phyloP scores from a whole-genome alignment of 1,140 invertebrate genomes.

The Globodera rostochiensis region DNA sequence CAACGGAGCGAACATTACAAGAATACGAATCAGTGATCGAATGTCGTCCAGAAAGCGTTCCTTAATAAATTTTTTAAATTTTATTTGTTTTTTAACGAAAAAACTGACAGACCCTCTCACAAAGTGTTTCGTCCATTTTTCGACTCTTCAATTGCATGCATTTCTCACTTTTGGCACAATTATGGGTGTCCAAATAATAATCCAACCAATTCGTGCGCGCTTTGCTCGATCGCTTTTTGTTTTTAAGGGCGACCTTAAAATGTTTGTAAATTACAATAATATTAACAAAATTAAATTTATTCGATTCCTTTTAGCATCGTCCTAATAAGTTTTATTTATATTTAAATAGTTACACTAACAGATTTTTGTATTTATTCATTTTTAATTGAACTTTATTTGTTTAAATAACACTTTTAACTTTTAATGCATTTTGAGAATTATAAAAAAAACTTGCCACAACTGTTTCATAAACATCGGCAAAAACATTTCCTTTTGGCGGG shows the following conservation, averaged over 20 bases:
- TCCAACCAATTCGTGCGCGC: constrained; percentile 35
- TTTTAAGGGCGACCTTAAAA: constrained; percentile 17
- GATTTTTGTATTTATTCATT: too few species aligned
- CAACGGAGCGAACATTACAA: constrained; percentile 25
- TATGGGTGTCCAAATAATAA: constrained; percentile 51
- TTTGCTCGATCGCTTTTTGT: constrained; percentile 29
- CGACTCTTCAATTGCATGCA: constrained; percentile 48
- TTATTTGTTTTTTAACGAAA: background rate
- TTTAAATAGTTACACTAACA: too few species aligned
- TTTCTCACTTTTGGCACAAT: constrained; percentile 77
- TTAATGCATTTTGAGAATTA: background rate
- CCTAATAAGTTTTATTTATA: too few species aligned
- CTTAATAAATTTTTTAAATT: constrained; percentile 1
- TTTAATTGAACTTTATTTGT: too few species aligned
- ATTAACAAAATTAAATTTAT: constrained; percentile 8
- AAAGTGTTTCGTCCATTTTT: constrained; percentile 21
- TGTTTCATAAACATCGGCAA: constrained; percentile 38
- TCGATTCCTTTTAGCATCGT: background rate
- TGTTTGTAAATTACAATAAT: background rate
- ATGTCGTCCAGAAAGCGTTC: constrained; percentile 27
- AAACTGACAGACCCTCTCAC: background rate
- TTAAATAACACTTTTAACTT: too few species aligned
- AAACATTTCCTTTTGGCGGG: constrained; percentile 47
- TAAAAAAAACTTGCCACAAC: constrained; percentile 31
- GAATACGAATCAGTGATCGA: constrained; percentile 23